Evolutionary conservation across 1,140 invertebrate genomes (phyloP).

Genomic region (Orussus abietinus): DNA sequence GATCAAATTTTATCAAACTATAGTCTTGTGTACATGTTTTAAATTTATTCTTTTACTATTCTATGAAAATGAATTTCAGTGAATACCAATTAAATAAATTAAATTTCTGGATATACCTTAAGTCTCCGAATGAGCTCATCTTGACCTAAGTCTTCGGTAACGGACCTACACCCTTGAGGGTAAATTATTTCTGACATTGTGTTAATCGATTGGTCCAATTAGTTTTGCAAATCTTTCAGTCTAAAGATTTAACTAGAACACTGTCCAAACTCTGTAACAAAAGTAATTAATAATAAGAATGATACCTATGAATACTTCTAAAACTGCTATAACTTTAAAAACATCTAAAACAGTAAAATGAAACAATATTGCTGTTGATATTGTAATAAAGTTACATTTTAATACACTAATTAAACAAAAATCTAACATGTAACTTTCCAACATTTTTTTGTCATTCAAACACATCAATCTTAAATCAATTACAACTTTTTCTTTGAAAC

Average conservation of each 20-base stretch:
- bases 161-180: constrained; percentile 80
- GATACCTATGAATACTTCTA: too few species aligned
- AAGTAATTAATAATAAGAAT: neutral
- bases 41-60: too few species aligned
- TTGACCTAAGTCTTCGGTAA: constrained; percentile 87
- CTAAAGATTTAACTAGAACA: constrained; percentile 38
- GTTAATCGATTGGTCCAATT: constrained; percentile 25
- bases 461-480: neutral
- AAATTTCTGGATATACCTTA: constrained; percentile 66
- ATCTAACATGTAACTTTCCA: neutral
- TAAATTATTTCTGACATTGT: constrained; percentile 80
- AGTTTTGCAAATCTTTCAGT: constrained; percentile 22
- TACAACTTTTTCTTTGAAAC: neutral
- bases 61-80: too few species aligned
- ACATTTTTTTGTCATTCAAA: neutral
- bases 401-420: neutral
- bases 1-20: too few species aligned
- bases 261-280: constrained; percentile 47
- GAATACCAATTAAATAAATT: constrained; percentile 8
- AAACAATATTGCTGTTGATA: neutral
- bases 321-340: too few species aligned
- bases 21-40: too few species aligned
- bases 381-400: neutral
- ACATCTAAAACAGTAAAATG: too few species aligned
- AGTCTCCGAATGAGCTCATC: constrained; percentile 92